These are phyloP conservation scores for Agriopis marginaria DNA, from an alignment of 2,888 invertebrate genomes.

Conservation along the genomic window DNA sequence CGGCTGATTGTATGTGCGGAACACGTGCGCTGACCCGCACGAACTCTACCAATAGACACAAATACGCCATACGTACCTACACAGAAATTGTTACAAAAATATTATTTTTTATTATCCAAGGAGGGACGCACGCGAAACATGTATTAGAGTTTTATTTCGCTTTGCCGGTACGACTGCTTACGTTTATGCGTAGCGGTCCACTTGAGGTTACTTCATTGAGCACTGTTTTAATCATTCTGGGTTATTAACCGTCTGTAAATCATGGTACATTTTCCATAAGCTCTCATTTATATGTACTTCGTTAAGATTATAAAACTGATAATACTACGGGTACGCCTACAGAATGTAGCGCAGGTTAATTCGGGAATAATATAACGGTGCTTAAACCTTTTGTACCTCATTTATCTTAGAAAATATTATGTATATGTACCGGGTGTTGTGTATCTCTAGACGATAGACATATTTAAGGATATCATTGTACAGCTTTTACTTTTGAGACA, in stretches of 20 bases:
- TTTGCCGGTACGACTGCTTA: conserved; percentile 49
- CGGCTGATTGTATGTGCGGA: conserved; percentile 74
- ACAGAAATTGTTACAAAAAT: conserved; percentile 61
- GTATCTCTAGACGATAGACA: too few species aligned
- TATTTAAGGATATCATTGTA: too few species aligned
- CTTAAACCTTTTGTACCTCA: background rate
- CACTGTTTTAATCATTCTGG: conserved; percentile 29
- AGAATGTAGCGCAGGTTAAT: conserved; percentile 30
- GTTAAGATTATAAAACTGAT: conserved; percentile 54
- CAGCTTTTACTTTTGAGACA: too few species aligned
- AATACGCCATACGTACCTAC: conserved; percentile 46
- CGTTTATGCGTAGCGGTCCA: conserved; percentile 56
- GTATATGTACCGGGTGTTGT: too few species aligned
- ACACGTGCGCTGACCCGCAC: conserved; percentile 73
- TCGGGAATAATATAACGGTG: background rate
- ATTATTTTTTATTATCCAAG: conserved; percentile 60
- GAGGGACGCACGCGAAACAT: conserved; percentile 65
- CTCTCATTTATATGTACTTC: conserved; percentile 42
- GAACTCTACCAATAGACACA: conserved; percentile 58
- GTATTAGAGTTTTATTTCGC: conserved; percentile 64
- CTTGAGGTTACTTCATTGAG: conserved; percentile 52
- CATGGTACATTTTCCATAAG: background rate
- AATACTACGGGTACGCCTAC: conserved; percentile 42
- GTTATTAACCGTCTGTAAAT: background rate
- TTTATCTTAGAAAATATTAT: background rate